phyloP scores from a whole-genome alignment of 2,888 invertebrate genomes.

The Leptogaster cylindrica region DNA sequence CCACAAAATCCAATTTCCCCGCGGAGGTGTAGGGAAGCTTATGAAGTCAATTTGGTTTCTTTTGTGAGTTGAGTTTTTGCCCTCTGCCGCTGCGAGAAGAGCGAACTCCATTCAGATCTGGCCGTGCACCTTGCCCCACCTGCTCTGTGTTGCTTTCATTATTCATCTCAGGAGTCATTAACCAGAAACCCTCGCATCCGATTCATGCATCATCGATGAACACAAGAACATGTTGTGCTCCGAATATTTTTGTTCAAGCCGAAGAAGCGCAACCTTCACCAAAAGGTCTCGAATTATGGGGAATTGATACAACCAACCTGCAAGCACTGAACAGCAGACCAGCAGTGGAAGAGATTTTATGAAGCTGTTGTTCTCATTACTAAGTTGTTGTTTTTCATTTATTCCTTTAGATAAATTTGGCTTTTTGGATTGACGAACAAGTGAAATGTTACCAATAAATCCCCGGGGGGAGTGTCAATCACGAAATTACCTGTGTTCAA shows the following conservation, averaged over 20 bases:
- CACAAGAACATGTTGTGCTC: too few species aligned
- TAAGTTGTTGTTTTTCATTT: background rate
- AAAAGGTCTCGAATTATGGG: background rate
- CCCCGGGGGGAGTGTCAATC: background rate
- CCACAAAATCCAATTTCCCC: slow-evolving; percentile 33
- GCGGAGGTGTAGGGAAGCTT: slow-evolving; percentile 8
- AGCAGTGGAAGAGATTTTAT: slow-evolving; percentile 1
- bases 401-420: background rate
- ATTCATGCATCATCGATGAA: background rate
- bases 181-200: slow-evolving; percentile 29
- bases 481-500: slow-evolving; percentile 23
- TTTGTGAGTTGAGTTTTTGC: slow-evolving; percentile 22
- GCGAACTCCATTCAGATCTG: slow-evolving; percentile 10
- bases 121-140: slow-evolving; percentile 2
- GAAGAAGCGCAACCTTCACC: background rate
- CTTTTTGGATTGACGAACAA: too few species aligned
- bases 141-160: slow-evolving; percentile 12
- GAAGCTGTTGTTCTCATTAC: background rate
- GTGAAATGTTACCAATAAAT: slow-evolving; percentile 15
- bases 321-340: slow-evolving; percentile 1
- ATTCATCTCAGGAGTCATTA: slow-evolving; percentile 31
- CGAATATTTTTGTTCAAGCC: too few species aligned
- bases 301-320: too few species aligned
- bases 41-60: slow-evolving; percentile 32
- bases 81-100: background rate